Evolutionary conservation across 2,797 vertebrate species (phyloP).

Genomic region (Pachyuromys duprasi): DNA sequence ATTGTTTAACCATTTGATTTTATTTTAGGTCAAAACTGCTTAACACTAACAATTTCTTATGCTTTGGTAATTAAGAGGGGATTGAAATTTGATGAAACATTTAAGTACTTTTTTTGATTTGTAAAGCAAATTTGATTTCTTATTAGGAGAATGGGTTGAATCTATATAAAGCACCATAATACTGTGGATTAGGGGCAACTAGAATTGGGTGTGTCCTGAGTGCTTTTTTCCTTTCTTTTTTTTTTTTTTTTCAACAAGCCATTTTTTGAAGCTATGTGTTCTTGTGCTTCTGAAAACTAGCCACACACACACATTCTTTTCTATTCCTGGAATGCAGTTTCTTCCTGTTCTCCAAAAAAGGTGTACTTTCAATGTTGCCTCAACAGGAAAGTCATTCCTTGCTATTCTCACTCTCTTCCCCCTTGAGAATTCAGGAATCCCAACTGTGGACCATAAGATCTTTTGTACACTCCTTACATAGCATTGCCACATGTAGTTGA

Average conservation of each 20-base stretch:
- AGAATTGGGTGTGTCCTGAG: too few relatives aligned
- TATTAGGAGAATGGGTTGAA: too few relatives aligned
- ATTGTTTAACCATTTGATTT: slow-evolving; percentile 23
- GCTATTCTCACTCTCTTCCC: neutral
- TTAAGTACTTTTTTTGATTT: neutral
- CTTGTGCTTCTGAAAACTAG: too few relatives aligned
- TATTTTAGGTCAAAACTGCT: slow-evolving; percentile 14
- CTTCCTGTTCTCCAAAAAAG: too few relatives aligned
- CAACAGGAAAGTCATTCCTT: neutral
- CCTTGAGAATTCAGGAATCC: neutral
- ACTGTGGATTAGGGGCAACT: too few relatives aligned
- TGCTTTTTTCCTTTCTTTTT: too few relatives aligned
- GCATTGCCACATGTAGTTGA: neutral
- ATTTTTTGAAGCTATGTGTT: too few relatives aligned
- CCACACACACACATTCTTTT: too few relatives aligned
- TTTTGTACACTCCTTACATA: neutral
- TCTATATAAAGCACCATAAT: too few relatives aligned
- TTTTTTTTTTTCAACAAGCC: too few relatives aligned
- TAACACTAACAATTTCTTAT: neutral
- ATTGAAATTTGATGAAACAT: neutral
- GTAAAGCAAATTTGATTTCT: too few relatives aligned
- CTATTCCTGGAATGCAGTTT: too few relatives aligned
- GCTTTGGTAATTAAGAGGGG: slow-evolving; percentile 10
- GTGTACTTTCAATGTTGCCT: neutral
- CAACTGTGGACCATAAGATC: neutral